These are phyloP conservation scores for Hypomesus transpacificus DNA, from an alignment of 2,113 vertebrate genomes.

Conservation along the genomic window DNA sequence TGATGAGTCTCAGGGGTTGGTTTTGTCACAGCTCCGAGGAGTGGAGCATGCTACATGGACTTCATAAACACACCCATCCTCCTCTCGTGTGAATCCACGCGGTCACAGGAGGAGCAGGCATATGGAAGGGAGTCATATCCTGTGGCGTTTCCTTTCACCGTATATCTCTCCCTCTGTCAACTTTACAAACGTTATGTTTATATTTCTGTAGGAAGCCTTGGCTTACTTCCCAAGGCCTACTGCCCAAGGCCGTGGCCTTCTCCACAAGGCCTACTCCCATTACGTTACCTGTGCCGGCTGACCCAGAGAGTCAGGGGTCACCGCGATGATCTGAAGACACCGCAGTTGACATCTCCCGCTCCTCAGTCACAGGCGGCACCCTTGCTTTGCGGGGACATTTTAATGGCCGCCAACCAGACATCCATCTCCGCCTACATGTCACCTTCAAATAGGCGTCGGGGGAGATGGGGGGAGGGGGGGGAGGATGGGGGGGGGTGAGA, in stretches of 20 bases:
- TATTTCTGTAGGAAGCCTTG: no score
- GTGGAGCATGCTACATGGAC: constrained; percentile 15
- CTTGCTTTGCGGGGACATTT: constrained; percentile 55
- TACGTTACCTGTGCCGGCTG: no score
- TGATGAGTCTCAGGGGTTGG: constrained; percentile 23
- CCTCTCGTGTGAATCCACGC: background rate
- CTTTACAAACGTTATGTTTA: no score
- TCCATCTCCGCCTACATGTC: constrained; percentile 66
- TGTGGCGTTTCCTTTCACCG: no score
- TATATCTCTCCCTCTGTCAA: no score
- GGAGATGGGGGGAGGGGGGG: background rate
- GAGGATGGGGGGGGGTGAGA: constrained; percentile 20
- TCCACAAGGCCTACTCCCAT: no score
- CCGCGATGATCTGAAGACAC: background rate
- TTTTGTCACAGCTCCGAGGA: constrained; percentile 42
- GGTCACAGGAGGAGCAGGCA: background rate
- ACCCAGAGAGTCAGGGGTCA: no score
- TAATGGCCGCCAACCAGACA: constrained; percentile 65
- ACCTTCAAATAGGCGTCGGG: constrained; percentile 35
- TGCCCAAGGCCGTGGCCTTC: no score
- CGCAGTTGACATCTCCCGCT: background rate
- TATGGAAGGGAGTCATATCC: background rate
- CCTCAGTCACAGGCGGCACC: background rate
- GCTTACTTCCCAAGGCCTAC: no score
- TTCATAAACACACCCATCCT: background rate